Evolutionary conservation across 1,140 invertebrate genomes (phyloP).

Genomic region (Ctenoplectra terminalis): DNA sequence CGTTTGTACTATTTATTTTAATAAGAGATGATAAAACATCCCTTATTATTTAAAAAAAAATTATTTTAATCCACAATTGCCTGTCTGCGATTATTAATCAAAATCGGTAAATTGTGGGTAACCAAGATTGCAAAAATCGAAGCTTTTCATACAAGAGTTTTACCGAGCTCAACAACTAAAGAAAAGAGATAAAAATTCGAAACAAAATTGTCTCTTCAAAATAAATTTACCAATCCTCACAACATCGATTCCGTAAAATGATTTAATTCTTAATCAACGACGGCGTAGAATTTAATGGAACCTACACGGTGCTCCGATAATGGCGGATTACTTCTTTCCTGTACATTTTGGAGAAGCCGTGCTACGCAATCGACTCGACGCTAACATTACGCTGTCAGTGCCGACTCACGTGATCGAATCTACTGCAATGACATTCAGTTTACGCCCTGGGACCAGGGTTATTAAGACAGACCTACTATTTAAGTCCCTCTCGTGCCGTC

Average conservation of each 20-base stretch:
- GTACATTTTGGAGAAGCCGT: neutral
- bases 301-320: neutral
- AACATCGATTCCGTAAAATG: neutral
- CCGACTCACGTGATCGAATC: conserved; percentile 77
- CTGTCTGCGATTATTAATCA: too few relatives aligned
- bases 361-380: conserved; percentile 6
- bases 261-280: neutral
- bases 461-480: conserved; percentile 81
- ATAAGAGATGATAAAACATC: too few relatives aligned
- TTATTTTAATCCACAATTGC: too few relatives aligned
- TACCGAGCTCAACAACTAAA: neutral
- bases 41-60: too few relatives aligned
- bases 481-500: conserved; percentile 70
- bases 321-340: neutral
- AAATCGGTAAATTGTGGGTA: too few relatives aligned
- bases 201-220: neutral
- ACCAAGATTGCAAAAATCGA: too few relatives aligned
- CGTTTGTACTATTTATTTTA: too few relatives aligned
- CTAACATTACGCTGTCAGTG: conserved; percentile 56
- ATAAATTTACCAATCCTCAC: neutral
- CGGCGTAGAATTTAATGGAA: neutral
- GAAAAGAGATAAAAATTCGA: neutral
- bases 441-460: conserved; percentile 73
- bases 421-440: conserved; percentile 80
- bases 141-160: too few relatives aligned